Base-by-base conservation (phyloP, 2,113 vertebrate species). In the Otus sunia region DNA sequence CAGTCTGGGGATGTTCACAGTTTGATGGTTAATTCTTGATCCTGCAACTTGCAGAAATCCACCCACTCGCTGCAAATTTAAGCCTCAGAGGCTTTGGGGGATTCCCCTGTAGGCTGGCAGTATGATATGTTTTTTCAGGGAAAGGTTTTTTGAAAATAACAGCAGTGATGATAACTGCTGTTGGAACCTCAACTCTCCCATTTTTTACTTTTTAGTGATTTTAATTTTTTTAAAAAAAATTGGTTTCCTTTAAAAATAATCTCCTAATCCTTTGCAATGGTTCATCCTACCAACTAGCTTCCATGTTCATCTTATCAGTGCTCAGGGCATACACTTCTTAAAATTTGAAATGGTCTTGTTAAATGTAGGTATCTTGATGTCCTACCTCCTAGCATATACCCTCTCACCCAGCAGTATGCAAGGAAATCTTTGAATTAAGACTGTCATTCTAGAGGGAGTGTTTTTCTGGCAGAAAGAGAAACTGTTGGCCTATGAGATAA, bases 401-500 rank as follows among this genome's bases (percentile, higher is more conserved):
- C 29, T 69, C 60, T 86, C 27, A 19, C 34, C 29, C 9, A 27
- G 50, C 8, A 30, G 20, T 52, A 39, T 6, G 11, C 37, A 81
- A 71, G 47, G 15, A 81, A 87, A 92, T 16, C 39, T 88, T 86
- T 55, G n/a, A 77, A 62, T 60, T 59, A 15, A 64, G 56, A 22
- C 20, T 49, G 37, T 29, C 15, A 12, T 29, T 76, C 52, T 74
- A 37, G n/a, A 49, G 22, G 27, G 69, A 72, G 37, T 73, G 10
- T 9, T 88, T 93, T 92, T 67, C 75, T 92, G 41, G 45, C 36
- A 73, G 66, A 79, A 91, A 72, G 34, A 23, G 20, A 74, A 93
- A 30, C 39, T 52, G 22, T 56, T 83, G 63, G 50, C 59, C 23
- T 64, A 30, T 49, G 55, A 79, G 68, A 95, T 34, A 37, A 29